Percentiles rank a stretch among this genome's conserved stretches.
phyloP scores from a whole-genome alignment of 23 tunicate genomes.

The Ascidia mentula region DNA sequence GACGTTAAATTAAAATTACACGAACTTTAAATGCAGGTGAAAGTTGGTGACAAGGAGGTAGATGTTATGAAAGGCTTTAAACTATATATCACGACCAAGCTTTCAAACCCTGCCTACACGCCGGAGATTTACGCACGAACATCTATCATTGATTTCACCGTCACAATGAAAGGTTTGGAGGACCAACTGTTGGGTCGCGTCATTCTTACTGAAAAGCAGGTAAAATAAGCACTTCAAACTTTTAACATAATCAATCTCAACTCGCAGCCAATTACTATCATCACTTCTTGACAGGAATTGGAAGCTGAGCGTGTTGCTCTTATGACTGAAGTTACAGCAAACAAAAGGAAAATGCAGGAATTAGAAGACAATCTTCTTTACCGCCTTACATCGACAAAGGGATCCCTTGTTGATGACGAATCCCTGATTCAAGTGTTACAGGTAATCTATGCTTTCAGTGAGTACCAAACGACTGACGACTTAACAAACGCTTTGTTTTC shows the following conservation, averaged over 20 bases:
- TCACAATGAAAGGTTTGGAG: constrained; percentile 92
- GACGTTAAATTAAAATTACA: too few relatives aligned
- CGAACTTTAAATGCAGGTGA: too few relatives aligned
- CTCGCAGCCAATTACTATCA: background rate
- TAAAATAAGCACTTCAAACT: background rate
- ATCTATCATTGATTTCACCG: constrained; percentile 89
- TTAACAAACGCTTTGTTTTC: background rate
- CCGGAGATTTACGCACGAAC: constrained; percentile 93
- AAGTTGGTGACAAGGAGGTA: constrained; percentile 92
- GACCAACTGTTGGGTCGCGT: constrained; percentile 91
- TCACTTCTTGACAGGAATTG: constrained; percentile 34
- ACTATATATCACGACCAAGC: constrained; percentile 85
- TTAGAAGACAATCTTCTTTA: constrained; percentile 79
- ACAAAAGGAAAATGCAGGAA: constrained; percentile 78
- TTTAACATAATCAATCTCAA: background rate
- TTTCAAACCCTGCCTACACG: constrained; percentile 86
- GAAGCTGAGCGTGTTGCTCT: constrained; percentile 86
- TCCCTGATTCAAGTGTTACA: constrained; percentile 76
- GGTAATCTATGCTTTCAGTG: constrained; percentile 3
- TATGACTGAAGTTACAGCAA: constrained; percentile 87
- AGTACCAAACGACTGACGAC: background rate
- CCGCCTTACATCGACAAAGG: constrained; percentile 81
- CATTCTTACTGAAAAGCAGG: constrained; percentile 81
- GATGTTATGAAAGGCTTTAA: constrained; percentile 85
- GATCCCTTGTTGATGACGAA: constrained; percentile 86